Evolutionary conservation across 2,113 vertebrate genomes (phyloP), one percentile per base, ranked within the genome.

Genomic region (Myrmecobius fasciatus): DNA sequence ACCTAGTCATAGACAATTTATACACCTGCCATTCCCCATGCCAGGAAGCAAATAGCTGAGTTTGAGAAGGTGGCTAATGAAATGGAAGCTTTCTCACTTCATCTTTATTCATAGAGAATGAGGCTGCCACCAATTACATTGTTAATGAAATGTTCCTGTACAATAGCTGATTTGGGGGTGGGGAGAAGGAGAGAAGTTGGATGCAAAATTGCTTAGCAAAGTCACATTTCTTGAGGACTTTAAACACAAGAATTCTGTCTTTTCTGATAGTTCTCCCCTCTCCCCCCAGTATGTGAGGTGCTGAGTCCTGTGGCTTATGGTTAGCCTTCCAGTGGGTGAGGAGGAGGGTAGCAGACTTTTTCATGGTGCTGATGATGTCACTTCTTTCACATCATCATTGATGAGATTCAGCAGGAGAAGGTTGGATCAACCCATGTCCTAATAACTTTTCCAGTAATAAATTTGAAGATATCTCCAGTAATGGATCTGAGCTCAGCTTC

Each of bases 401-500:
- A 97, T 94, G 97, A 98, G 96, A 96, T 53, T 95, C 91, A 95
- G 96, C 96, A 97, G 96, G 93, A 97, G 95, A 95, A 98, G 91
- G 94, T 56, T 92, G 93, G 96, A 95, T 94, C 89, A 52, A 98
- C 93, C 95, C 60, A 96, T 53, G 43, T 97, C 75, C 91, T 96
- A 91, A 97, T 95, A 96, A 89, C 93, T 94, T 60, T 98, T 98
- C 96, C 97, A 98, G 97, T 96, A 98, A 98, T 96, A 98, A 97
- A 97, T 97, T 89, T 96, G 92, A 93, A 97, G 93, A 53, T 94
- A 97, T 98, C 97, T 98, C 97, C 97, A 98, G 97, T 97, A 99
- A 98, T 94, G 95, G 94, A 94, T 54, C 96, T 98, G 98, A 98
- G 95, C 97, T 98, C 97, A 96, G 94, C 94, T 98, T 99, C 97